phyloP scores from a whole-genome alignment of 2,888 invertebrate genomes.

The Glyphotaelius pellucidus region DNA sequence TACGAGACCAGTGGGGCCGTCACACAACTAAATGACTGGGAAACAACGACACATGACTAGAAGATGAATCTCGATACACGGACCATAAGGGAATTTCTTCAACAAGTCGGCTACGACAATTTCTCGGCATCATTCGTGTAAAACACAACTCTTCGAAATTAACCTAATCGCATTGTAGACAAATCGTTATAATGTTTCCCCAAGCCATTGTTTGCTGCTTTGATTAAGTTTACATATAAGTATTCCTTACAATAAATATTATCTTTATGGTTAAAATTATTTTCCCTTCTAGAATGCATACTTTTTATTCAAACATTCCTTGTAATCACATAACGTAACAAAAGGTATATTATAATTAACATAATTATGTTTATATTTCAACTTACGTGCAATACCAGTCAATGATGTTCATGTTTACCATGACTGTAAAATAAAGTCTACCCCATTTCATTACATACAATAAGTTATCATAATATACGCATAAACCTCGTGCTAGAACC shows the following conservation, averaged over 20 bases:
- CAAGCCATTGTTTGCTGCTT: no score
- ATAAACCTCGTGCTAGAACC: no score
- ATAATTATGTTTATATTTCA: no score
- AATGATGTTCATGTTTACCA: no score
- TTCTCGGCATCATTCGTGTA: slow-evolving; percentile 20
- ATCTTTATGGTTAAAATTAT: background rate
- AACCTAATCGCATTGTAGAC: background rate
- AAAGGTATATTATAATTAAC: background rate
- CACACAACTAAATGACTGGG: slow-evolving; percentile 61
- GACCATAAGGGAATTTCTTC: background rate
- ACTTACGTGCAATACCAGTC: no score
- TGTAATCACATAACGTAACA: background rate
- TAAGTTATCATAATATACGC: no score
- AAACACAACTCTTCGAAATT: slow-evolving; percentile 37
- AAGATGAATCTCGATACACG: background rate
- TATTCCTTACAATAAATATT: no score
- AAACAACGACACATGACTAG: background rate
- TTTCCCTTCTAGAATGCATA: background rate
- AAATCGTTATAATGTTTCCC: background rate
- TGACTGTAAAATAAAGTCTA: no score
- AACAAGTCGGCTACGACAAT: background rate
- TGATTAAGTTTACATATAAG: no score
- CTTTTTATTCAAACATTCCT: slow-evolving; percentile 15
- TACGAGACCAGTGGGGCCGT: slow-evolving; percentile 69
- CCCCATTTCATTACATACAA: no score